Base-by-base conservation (phyloP, 2,888 invertebrate genomes). In the Sesia apiformis region DNA sequence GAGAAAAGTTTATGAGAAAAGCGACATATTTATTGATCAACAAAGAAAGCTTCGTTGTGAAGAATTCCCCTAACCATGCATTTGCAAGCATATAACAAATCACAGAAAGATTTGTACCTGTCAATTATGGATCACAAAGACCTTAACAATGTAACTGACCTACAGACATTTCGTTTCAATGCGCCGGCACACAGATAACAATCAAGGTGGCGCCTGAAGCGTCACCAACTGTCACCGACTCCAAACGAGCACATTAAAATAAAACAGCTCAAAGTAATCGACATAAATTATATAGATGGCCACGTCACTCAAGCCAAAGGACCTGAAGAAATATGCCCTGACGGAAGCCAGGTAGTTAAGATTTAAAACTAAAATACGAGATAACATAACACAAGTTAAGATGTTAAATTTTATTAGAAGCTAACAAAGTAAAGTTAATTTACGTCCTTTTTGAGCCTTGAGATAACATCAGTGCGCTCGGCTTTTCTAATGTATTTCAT, bases 311-410 rank as follows among this genome's bases (percentile, higher is more conserved):
- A 87, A 77, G 70, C 59, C 67, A 66, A 75, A 79, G 81, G 78
- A 77, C 71, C 72, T 71, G 63, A 70, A 76, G 78, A 76, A 72
- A 81, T 76, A 78, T 69, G 64, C 69, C 70, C 65, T 80, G 83
- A 80, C 87, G 83, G 86, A 86, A 88, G 86, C 84, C 88, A 88
- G 88, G 88, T 88, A 88, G 87, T 87, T 79, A 84, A 87, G 87
- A 87, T 88, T 68, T 67, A 63, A 80, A 83, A 86, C 83, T 81
- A 83, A 84, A 86, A 81, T 84, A 79, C 76, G 67, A 81, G 88
- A 89, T 88, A 87, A 88, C 78, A 73, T 66, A 76, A 23, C 23
- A 23, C 1, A 23, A 23, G 83, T 86, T 81, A 78, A 89, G 88
- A 84, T 79, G 85, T 89, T 78, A 74, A 70, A 68, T 85, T 88